Conservation (phyloP, 2,888 invertebrate species). For the Cryptosula pallasiana region DNA sequence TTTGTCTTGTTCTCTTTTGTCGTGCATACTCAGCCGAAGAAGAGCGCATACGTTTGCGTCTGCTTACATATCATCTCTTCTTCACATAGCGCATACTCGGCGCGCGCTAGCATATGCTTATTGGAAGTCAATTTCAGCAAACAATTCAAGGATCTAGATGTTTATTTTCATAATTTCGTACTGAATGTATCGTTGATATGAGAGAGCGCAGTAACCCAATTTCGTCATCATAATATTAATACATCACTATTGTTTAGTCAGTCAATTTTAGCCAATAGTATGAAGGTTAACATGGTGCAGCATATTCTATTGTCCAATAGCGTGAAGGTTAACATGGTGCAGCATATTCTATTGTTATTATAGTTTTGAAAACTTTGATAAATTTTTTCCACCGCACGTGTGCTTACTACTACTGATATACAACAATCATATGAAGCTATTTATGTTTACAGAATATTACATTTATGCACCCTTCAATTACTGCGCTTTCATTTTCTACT, state of each 20-base stretch:
- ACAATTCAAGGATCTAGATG: not conserved
- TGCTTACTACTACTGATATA: not conserved
- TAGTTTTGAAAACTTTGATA: not conserved
- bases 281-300: not conserved
- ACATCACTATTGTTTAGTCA: not conserved
- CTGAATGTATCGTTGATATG: not conserved
- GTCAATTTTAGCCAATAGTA: not conserved
- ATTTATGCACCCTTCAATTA: not conserved
- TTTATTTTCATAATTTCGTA: conserved; percentile 24
- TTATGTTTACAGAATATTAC: not conserved
- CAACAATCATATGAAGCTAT: not conserved
- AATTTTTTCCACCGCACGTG: not conserved
- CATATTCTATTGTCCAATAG: not conserved
- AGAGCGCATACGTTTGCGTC: not conserved
- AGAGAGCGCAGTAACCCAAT: not conserved
- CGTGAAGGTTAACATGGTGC: not conserved
- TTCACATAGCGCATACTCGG: not conserved
- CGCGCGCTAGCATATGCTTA: not conserved
- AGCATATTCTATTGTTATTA: not conserved
- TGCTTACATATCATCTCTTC: not conserved
- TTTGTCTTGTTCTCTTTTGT: not conserved
- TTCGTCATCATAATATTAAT: not conserved
- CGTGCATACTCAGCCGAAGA: not conserved
- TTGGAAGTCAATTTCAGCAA: not conserved
- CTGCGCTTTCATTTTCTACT: not conserved